Base-by-base conservation (phyloP, 2,888 invertebrate genomes). In the Drosophila demipolita region DNA sequence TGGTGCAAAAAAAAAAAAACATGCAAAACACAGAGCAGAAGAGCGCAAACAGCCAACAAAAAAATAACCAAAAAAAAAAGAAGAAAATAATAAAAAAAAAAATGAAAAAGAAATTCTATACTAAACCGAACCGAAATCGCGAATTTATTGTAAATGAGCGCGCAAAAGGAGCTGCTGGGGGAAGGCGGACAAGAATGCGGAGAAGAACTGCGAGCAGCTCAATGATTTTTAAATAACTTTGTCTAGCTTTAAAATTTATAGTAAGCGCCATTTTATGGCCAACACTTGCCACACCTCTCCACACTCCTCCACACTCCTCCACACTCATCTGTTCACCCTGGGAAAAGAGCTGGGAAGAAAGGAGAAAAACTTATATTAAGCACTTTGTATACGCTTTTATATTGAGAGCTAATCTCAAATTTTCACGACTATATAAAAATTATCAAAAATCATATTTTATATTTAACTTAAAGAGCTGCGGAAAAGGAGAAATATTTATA, bases 131-230 rank as follows among this genome's bases (percentile, higher is more conserved):
- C 77, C 78, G 78, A 90, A 85, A 90, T 86, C 85, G 85, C 85
- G 85, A 86, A 86, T 86, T 86, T 86, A 86, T 86, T 86, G 90
- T 90, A 82, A 78, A 90, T 75, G 85, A 77, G 68, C 71, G 75
- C 32, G 54, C 59, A 54, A 69, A 79, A 78, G 64, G 53, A 57
- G 57, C 58, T 50, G 64, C 35, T 23, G 36, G 49, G 55, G 23
- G 12, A 2, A 6, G 26, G 48, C 12, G 23, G 40, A 50, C 20
- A 66, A 71, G 77, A 66, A 81, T 48, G 70, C 36, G 17, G 29
- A 29, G 29, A 29, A 29, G 0, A 71, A 38, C 63, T 58, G 67
- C 58, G 69, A 66, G 66, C 67, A 75, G 83, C 75, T 82, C 75
- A 80, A 73, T 71, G 83, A 74, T 69, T 86, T 89, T 71, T 80